These are phyloP conservation scores for Caligus rogercresseyi DNA, from an alignment of 1,140 invertebrate genomes.

Conservation along the genomic window DNA sequence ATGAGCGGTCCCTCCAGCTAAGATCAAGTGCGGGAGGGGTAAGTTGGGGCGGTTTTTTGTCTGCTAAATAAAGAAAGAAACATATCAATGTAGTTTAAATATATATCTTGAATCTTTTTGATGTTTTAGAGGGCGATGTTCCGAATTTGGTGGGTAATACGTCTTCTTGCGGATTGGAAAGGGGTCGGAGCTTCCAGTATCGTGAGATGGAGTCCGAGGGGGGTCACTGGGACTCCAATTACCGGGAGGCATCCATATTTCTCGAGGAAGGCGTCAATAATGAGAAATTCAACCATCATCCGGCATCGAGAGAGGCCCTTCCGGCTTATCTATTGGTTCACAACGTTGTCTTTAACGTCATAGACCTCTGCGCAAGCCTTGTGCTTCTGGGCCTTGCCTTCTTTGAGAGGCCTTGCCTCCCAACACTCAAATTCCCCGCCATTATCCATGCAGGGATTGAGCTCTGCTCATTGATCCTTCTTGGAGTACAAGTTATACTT, in stretches of 20 bases:
- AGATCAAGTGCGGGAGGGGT: too few relatives aligned
- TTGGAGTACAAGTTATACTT: slow-evolving; percentile 50
- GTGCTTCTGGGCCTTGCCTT: slow-evolving; percentile 42
- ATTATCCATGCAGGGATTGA: slow-evolving; percentile 68
- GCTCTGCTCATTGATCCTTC: slow-evolving; percentile 50
- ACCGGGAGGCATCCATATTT: slow-evolving; percentile 72
- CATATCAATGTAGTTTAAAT: too few relatives aligned
- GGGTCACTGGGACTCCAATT: slow-evolving; percentile 59
- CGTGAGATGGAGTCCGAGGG: neutral
- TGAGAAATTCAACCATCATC: slow-evolving; percentile 79
- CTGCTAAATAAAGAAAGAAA: too few relatives aligned
- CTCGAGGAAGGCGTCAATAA: slow-evolving; percentile 77
- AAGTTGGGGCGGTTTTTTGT: too few relatives aligned
- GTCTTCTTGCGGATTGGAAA: neutral
- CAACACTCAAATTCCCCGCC: slow-evolving; percentile 42
- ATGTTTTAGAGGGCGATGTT: neutral
- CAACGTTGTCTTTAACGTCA: slow-evolving; percentile 66
- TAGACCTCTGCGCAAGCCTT: slow-evolving; percentile 59
- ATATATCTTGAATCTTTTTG: too few relatives aligned
- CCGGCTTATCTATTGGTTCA: slow-evolving; percentile 72
- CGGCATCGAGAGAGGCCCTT: slow-evolving; percentile 55
- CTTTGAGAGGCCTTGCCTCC: slow-evolving; percentile 20
- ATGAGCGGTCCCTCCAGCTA: too few relatives aligned
- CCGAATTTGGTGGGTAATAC: neutral
- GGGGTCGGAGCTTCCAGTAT: neutral